phyloP scores from a whole-genome alignment of 2,797 vertebrate genomes.

The Urophycis tenuis region DNA sequence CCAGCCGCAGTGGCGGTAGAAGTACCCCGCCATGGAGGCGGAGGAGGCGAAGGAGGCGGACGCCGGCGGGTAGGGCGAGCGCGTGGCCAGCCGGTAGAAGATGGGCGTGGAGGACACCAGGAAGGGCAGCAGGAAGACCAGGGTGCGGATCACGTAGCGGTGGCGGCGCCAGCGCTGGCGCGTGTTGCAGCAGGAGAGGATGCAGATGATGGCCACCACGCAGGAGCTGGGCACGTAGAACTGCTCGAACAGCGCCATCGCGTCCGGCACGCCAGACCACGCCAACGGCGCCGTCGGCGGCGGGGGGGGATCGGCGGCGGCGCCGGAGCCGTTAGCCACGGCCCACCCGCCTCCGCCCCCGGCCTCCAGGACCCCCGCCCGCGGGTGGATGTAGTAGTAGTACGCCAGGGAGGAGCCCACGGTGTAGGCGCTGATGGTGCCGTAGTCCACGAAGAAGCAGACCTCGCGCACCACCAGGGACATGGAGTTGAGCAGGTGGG shows the following conservation, averaged over 20 bases:
- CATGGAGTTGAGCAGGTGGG: constrained; percentile 76
- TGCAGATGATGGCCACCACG: constrained; percentile 69
- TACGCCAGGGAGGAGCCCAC: constrained; percentile 66
- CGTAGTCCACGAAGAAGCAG: constrained; percentile 76
- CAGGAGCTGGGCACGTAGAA: constrained; percentile 72
- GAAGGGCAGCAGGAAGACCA: constrained; percentile 76
- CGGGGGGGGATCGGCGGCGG: background rate
- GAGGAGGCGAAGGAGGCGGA: constrained; percentile 47
- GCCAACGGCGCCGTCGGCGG: constrained; percentile 10
- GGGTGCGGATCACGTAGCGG: constrained; percentile 73
- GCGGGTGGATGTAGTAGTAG: constrained; percentile 66
- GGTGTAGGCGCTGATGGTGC: constrained; percentile 67
- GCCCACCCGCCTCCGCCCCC: background rate
- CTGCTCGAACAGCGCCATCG: constrained; percentile 59
- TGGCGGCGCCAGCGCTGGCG: constrained; percentile 70
- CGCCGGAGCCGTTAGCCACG: constrained; percentile 36
- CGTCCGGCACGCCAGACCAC: constrained; percentile 24
- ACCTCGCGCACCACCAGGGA: constrained; percentile 69
- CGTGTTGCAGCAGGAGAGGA: constrained; percentile 74
- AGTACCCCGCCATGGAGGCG: constrained; percentile 55
- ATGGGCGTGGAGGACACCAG: constrained; percentile 69
- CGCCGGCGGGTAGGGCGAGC: constrained; percentile 43
- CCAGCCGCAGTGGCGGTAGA: constrained; percentile 76
- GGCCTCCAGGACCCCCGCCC: constrained; percentile 49
- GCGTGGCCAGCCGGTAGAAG: constrained; percentile 71